phyloP scores from a whole-genome alignment of 2,888 invertebrate species.

The Amblyteles armatorius region DNA sequence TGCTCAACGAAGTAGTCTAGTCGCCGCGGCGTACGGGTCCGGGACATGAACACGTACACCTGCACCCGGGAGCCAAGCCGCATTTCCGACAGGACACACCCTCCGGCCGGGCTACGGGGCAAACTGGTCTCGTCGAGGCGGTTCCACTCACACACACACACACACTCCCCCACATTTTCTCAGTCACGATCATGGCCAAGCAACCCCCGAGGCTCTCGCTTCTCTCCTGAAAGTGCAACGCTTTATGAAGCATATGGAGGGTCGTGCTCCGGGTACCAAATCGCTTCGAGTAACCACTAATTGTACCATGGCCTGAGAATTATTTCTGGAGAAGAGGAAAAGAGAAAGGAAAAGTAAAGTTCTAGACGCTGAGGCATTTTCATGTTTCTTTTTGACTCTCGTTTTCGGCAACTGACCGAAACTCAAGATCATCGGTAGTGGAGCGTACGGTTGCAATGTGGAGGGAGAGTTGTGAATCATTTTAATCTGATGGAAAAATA shows the following conservation, averaged over 20 bases:
- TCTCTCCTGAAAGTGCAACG: slow-evolving; percentile 70
- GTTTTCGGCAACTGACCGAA: neutral
- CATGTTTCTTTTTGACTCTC: neutral
- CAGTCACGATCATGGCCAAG: slow-evolving; percentile 40
- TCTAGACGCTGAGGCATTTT: neutral
- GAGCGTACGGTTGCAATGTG: neutral
- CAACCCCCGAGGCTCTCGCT: slow-evolving; percentile 43
- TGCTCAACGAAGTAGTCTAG: slow-evolving; percentile 33
- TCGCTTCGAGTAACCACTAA: slow-evolving; percentile 76
- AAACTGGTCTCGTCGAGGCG: neutral
- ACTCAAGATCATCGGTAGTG: neutral
- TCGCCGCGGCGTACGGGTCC: slow-evolving; percentile 32
- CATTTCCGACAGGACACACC: slow-evolving; percentile 44
- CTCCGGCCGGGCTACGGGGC: slow-evolving; percentile 29
- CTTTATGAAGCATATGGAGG: slow-evolving; percentile 78
- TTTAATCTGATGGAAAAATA: neutral
- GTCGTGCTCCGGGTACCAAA: slow-evolving; percentile 75
- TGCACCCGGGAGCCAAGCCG: slow-evolving; percentile 37
- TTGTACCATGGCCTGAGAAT: slow-evolving; percentile 76
- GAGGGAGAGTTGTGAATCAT: neutral
- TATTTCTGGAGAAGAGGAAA: slow-evolving; percentile 66
- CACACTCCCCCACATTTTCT: slow-evolving; percentile 23
- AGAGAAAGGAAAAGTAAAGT: neutral
- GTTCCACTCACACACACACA: slow-evolving; percentile 6
- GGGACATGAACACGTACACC: slow-evolving; percentile 25